A percentile compares a stretch with the other conserved stretches of the same genome.
Conservation (phyloP, 2,888 invertebrate genomes). For the Megamerina dolium region DNA sequence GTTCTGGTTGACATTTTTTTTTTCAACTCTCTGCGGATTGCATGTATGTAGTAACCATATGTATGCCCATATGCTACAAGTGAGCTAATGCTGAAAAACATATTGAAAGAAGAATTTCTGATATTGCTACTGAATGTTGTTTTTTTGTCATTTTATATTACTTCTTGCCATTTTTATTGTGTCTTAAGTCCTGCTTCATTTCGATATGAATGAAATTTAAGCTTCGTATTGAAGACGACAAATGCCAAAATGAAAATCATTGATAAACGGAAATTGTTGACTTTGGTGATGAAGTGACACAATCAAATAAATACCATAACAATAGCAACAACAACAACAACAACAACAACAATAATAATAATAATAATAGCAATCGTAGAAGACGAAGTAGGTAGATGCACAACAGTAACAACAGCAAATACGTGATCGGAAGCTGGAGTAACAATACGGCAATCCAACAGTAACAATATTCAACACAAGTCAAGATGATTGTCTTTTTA, state of each 20-base stretch:
- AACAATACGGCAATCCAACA: slow-evolving; percentile 4
- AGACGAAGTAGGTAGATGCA: no score
- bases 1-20: no score
- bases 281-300: slow-evolving; percentile 14
- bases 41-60: no score
- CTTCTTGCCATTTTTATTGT: background rate
- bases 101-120: no score
- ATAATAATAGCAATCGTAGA: background rate
- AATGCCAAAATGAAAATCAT: no score
- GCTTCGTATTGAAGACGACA: no score
- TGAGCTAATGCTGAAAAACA: no score
- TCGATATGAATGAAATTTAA: no score
- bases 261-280: slow-evolving; percentile 15
- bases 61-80: no score
- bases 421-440: no score
- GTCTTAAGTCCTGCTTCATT: no score
- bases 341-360: background rate
- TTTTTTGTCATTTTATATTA: background rate
- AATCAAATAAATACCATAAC: slow-evolving; percentile 3
- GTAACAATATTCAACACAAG: slow-evolving; percentile 1
- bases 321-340: background rate
- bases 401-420: no score
- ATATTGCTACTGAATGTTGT: background rate
- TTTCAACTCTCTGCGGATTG: slow-evolving; percentile 6
- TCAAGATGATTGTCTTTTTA: slow-evolving; percentile 13